These are phyloP conservation scores for Orientallactaga sibirica DNA, from an alignment of 2,797 vertebrate genomes.

Conservation along the genomic window DNA sequence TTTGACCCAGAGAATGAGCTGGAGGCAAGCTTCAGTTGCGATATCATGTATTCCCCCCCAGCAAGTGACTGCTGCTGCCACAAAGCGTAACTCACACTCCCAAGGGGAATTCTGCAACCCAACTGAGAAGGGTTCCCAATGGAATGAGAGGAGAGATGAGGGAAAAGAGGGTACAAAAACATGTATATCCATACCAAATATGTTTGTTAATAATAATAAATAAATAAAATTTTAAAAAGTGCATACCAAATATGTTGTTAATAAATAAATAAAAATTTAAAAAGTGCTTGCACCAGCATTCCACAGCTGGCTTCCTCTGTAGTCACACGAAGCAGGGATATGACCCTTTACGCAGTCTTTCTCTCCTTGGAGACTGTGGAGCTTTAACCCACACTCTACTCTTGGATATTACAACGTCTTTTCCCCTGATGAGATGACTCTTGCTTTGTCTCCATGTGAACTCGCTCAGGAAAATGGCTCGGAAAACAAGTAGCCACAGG, in stretches of 20 bases:
- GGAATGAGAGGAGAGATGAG: too few species aligned
- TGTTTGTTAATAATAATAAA: too few species aligned
- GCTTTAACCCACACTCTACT: background rate
- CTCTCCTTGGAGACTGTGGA: background rate
- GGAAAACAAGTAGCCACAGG: background rate
- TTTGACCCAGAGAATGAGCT: constrained; percentile 18
- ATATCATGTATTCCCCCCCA: background rate
- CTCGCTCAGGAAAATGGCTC: background rate
- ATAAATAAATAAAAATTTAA: too few species aligned
- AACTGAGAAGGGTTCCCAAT: too few species aligned
- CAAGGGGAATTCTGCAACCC: too few species aligned
- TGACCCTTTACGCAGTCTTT: background rate
- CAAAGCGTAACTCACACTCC: too few species aligned
- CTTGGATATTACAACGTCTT: background rate
- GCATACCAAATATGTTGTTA: too few species aligned
- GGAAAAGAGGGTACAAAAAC: too few species aligned
- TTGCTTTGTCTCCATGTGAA: background rate
- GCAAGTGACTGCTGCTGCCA: too few species aligned
- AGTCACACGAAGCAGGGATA: background rate
- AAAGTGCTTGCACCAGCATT: background rate
- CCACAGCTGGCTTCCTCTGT: background rate
- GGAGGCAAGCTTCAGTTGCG: background rate
- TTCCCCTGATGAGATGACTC: background rate
- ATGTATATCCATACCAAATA: too few species aligned
- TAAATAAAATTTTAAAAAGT: too few species aligned